These are phyloP conservation scores for Nothura maculosa DNA, from an alignment of 2,797 vertebrate species.

Conservation along the genomic window DNA sequence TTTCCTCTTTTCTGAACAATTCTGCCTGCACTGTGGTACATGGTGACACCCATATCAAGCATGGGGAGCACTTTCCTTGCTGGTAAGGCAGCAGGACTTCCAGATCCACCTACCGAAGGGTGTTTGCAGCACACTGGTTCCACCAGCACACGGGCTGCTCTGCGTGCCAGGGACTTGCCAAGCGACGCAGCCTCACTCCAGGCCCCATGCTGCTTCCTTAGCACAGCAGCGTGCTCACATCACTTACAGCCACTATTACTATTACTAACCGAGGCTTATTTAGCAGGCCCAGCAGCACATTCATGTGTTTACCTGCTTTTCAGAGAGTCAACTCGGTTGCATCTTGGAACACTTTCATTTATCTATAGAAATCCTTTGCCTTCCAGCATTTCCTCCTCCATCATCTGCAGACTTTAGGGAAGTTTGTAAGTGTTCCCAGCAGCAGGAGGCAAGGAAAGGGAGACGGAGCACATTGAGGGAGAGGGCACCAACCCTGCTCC, in stretches of 20 bases:
- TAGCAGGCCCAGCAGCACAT: neutral
- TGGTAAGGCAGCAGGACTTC: neutral
- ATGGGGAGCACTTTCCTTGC: rapidly evolving
- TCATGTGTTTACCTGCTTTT: neutral
- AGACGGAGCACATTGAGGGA: rapidly evolving
- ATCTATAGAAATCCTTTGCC: too few species aligned
- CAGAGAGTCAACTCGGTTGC: neutral
- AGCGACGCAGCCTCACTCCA: rapidly evolving
- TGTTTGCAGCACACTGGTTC: neutral
- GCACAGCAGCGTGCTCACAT: neutral
- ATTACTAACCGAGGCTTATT: neutral
- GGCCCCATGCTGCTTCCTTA: neutral
- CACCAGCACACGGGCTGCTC: neutral
- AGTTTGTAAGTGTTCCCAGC: neutral
- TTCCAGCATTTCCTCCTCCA: neutral
- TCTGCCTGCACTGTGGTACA: neutral
- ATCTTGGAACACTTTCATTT: neutral
- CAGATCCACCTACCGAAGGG: neutral
- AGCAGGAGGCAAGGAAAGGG: neutral
- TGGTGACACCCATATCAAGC: neutral
- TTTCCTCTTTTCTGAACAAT: neutral
- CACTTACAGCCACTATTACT: neutral
- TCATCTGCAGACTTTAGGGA: too few species aligned
- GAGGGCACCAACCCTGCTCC: neutral
- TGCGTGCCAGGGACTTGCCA: neutral